These are phyloP conservation scores for Oscheius sp. DNA, from an alignment of 2,888 invertebrate species.

Conservation along the genomic window DNA sequence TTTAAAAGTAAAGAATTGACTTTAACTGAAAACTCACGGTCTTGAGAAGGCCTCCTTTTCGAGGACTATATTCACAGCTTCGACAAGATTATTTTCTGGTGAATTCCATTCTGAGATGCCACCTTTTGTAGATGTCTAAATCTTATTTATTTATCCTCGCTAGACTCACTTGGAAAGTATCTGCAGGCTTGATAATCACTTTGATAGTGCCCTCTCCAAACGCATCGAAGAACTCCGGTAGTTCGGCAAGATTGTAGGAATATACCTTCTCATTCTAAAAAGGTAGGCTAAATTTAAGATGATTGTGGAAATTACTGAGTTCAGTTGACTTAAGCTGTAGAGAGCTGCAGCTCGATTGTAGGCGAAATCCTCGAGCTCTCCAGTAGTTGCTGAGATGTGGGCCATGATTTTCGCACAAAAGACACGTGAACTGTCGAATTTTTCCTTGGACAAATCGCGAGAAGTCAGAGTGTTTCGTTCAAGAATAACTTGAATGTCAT, in stretches of 20 bases:
- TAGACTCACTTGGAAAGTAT: constrained; percentile 7
- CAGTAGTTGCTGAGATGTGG: not conserved
- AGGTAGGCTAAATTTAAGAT: no score
- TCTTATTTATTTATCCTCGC: not conserved
- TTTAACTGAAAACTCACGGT: constrained; percentile 12
- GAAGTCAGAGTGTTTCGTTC: not conserved
- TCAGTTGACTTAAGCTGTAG: no score
- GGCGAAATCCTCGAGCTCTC: not conserved
- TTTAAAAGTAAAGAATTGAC: no score
- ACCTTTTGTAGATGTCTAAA: constrained; percentile 17
- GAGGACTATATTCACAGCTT: not conserved
- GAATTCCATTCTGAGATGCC: not conserved
- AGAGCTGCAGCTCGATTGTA: constrained; percentile 12
- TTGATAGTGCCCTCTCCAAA: no score
- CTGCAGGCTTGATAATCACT: not conserved
- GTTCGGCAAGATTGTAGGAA: no score
- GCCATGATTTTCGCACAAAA: not conserved
- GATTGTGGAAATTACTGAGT: no score
- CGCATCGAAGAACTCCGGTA: no score
- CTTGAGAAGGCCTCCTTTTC: constrained; percentile 10
- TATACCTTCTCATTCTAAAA: not conserved
- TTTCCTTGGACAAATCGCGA: not conserved
- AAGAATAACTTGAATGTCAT: constrained; percentile 3
- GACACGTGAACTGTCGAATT: not conserved
- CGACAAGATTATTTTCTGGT: constrained; percentile 6